phyloP scores from a whole-genome alignment of 2,113 vertebrate species.

The Pachycephala philippinensis region DNA sequence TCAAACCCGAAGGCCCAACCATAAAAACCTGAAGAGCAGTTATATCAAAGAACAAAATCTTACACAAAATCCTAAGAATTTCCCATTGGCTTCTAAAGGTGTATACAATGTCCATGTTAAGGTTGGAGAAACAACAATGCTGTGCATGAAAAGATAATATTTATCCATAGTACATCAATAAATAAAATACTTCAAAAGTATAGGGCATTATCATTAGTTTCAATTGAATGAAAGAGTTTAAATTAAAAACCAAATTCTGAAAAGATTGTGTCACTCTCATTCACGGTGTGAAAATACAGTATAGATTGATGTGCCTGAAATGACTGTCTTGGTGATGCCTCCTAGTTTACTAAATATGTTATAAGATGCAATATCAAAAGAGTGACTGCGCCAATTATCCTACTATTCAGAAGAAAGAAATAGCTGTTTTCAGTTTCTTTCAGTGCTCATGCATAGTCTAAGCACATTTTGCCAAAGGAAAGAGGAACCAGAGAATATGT shows the following conservation, averaged over 20 bases:
- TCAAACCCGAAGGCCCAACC: accelerated
- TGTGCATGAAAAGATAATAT: not conserved
- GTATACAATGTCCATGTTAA: accelerated
- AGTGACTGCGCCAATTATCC: not conserved
- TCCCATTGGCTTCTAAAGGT: not conserved
- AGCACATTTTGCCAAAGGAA: not conserved
- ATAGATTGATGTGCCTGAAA: not conserved
- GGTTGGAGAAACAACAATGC: not conserved
- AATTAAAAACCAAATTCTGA: not conserved
- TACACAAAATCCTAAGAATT: not conserved
- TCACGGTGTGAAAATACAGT: accelerated
- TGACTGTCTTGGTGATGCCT: not conserved
- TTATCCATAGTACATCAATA: not conserved
- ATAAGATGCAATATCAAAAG: not conserved
- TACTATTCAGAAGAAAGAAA: not conserved
- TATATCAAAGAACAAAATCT: not conserved
- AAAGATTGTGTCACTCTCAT: not conserved
- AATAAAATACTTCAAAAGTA: not conserved
- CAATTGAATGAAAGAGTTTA: not conserved
- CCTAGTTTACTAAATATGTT: not conserved
- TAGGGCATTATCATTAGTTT: not conserved
- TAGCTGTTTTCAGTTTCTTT: not conserved
- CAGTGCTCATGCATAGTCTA: not conserved
- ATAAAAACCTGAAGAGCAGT: not conserved
- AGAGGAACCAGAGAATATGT: not conserved